These are phyloP conservation scores for Aphelinus atriplicis DNA, from an alignment of 1,140 invertebrate species.

Conservation along the genomic window DNA sequence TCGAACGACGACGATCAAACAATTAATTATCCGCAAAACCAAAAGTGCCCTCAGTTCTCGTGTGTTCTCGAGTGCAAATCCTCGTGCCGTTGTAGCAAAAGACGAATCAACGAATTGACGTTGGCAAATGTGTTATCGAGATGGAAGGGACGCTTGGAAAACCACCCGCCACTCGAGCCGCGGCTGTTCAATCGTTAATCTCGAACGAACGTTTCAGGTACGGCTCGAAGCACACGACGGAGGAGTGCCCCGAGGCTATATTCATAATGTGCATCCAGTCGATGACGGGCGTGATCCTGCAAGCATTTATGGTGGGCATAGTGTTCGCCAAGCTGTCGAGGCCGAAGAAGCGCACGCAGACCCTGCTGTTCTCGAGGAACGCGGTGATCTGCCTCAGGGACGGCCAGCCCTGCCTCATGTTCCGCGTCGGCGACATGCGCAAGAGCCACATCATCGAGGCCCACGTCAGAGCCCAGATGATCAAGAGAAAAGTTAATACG, in stretches of 20 bases:
- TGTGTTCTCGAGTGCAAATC: too few species aligned
- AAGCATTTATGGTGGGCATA: slow-evolving; percentile 91
- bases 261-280: slow-evolving; percentile 98
- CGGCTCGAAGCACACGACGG: slow-evolving; percentile 75
- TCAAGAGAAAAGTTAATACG: slow-evolving; percentile 65
- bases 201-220: slow-evolving; percentile 45
- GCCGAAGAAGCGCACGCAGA: slow-evolving; percentile 96
- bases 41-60: too few species aligned
- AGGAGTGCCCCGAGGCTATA: slow-evolving; percentile 95
- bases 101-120: too few species aligned
- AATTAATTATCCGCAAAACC: too few species aligned
- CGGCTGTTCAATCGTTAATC: background rate
- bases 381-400: slow-evolving; percentile 92
- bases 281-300: slow-evolving; percentile 93
- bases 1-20: too few species aligned
- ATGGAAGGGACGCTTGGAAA: background rate
- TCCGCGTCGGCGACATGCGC: slow-evolving; percentile 97
- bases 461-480: slow-evolving; percentile 89
- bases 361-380: slow-evolving; percentile 93
- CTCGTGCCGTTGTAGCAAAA: too few species aligned
- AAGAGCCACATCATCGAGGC: slow-evolving; percentile 98
- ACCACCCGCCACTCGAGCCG: background rate
- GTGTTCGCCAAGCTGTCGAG: slow-evolving; percentile 97
- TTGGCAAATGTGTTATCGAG: too few species aligned
- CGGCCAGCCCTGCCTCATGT: slow-evolving; percentile 91